A percentile compares a stretch with the other conserved stretches of the same genome.
phyloP scores from a whole-genome alignment of 92 coral and sea anemone genomes.

The Blastomussa wellsi region DNA sequence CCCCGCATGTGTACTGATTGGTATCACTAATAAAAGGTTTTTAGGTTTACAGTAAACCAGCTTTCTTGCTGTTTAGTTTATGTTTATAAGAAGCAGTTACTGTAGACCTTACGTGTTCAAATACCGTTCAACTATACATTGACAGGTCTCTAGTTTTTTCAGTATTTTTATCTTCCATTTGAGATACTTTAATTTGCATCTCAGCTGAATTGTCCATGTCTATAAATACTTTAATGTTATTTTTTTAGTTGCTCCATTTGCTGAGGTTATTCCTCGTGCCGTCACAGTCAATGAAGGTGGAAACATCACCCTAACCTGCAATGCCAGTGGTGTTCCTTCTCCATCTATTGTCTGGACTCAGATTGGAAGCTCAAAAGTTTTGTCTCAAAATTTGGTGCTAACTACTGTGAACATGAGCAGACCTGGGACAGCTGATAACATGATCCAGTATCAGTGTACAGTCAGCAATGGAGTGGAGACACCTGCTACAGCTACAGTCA shows the following conservation, averaged over 20 bases:
- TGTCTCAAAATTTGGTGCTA: neutral
- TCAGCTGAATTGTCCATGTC: neutral
- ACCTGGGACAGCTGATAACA: conserved; percentile 27
- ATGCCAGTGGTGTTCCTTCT: conserved; percentile 20
- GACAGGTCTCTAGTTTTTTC: neutral
- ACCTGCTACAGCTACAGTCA: neutral
- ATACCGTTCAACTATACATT: too few species aligned
- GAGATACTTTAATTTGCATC: too few species aligned
- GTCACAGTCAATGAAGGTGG: conserved; percentile 14
- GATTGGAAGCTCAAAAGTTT: neutral
- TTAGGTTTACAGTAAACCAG: neutral
- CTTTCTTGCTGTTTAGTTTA: too few species aligned
- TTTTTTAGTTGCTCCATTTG: conserved; percentile 16
- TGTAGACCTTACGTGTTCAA: too few species aligned
- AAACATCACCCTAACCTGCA: conserved; percentile 14
- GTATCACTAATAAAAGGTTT: neutral
- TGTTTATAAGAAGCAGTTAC: neutral
- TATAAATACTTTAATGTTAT: neutral
- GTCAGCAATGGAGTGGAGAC: conserved; percentile 39
- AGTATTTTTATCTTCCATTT: neutral
- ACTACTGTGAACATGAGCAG: conserved; percentile 5
- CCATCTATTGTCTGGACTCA: conserved; percentile 4
- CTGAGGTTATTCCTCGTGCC: neutral
- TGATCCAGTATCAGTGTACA: conserved; percentile 34
- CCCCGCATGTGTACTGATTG: too few species aligned